A percentile compares a stretch with the other conserved stretches of the same genome.
phyloP scores from a whole-genome alignment of 1,140 invertebrate species.

The Megalonaias nervosa region DNA sequence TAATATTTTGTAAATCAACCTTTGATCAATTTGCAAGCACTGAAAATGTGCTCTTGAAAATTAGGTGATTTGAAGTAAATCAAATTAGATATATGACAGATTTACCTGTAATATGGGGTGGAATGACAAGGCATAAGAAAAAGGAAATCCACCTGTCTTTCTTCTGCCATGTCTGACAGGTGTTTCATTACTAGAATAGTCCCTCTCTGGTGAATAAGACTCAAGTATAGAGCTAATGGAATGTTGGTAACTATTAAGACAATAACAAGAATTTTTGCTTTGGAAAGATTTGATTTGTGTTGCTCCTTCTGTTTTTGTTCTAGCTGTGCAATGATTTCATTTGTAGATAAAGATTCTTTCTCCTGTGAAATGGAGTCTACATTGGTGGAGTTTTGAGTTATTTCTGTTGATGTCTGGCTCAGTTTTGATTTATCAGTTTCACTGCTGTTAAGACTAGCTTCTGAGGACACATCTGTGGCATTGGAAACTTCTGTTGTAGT shows the following conservation, averaged over 20 bases:
- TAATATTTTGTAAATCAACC: too few species aligned
- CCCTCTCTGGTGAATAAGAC: constrained; percentile 86
- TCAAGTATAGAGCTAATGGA: constrained; percentile 77
- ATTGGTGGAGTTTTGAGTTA: too few species aligned
- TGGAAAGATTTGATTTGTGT: constrained; percentile 50
- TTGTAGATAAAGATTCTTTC: constrained; percentile 11
- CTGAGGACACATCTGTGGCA: constrained; percentile 10
- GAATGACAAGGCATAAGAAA: constrained; percentile 97
- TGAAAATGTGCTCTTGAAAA: not conserved
- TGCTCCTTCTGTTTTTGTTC: constrained; percentile 38
- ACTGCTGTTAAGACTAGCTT: constrained; percentile 23
- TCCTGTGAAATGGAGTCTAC: not conserved
- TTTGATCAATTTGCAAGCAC: not conserved
- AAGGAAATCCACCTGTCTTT: constrained; percentile 75
- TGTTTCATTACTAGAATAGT: constrained; percentile 82
- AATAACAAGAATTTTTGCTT: constrained; percentile 55
- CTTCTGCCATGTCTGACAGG: constrained; percentile 72
- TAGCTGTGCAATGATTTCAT: constrained; percentile 21
- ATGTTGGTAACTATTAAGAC: constrained; percentile 68
- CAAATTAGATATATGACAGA: not conserved
- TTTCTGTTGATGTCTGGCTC: too few species aligned
- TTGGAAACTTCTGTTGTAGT: constrained; percentile 23
- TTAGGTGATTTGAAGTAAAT: not conserved
- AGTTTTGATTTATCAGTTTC: not conserved
- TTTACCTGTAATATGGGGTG: constrained; percentile 84